Base-by-base conservation (phyloP, 1,140 invertebrate genomes). In the Sarcophaga peregrina region DNA sequence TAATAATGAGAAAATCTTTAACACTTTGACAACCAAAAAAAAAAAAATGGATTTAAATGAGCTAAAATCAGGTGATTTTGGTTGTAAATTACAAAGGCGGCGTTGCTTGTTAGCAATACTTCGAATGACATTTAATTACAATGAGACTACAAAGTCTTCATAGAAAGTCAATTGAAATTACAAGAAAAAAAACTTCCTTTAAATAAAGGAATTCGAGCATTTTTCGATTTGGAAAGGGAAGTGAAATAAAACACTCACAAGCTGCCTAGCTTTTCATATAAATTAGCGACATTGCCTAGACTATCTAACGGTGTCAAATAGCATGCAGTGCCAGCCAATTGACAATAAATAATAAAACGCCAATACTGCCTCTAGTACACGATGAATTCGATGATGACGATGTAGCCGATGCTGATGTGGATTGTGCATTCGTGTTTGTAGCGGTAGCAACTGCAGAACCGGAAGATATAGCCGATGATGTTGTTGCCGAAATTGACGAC, bases 401-500 rank as follows among this genome's bases (percentile, higher is more conserved):
- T 17, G 83, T 37, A 13, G 58, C 50, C 25, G 82, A 72, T 0
- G 75, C 82, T 82, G 84, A 76, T 11, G 83, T 83, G 6, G 52
- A 50, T 58, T 74, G 20, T 25, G 46, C 25, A 9, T 75, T 50
- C 58, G 58, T 20, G n/a, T 47, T 17, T 78, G 82, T 13, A 6
- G 82, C 68, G 6, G 82, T 13, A 17, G 80, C 20, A 7, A 17
- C n/a, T 80, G 48, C 17, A 7, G 82, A 20, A n/a, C 50, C 37
- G n/a, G 80, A 62, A 52, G 15, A 20, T 11, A 46, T 76, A 52
- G 82, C 47, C 25, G 58, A 68, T 10, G 76, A 62, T 13, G 37
- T 15, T 3, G 52, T 37, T 50, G 50, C 45, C 37, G 82, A 37
- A 10, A 85, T 88, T 89, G 48, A 88, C 76, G 90, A 91, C 87